Percentiles rank a stretch among this genome's conserved stretches.
Evolutionary conservation across 2,888 invertebrate genomes (phyloP).

Genomic region (Morpho helenor): DNA sequence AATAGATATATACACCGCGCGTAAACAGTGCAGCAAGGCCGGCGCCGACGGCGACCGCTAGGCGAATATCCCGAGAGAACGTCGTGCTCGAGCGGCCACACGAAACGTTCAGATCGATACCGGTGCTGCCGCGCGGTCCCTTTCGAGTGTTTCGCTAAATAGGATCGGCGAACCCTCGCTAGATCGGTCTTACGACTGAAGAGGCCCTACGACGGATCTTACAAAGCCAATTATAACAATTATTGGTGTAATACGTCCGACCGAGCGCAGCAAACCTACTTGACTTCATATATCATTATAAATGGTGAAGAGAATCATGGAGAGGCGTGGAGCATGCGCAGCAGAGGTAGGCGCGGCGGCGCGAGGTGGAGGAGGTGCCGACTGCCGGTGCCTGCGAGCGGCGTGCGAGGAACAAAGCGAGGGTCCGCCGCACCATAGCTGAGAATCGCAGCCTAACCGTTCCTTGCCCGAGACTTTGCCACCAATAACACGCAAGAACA

Average conservation of each 20-base stretch:
- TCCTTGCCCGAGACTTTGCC: slow-evolving; percentile 46
- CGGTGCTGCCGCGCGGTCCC: slow-evolving; percentile 59
- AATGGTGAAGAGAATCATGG: slow-evolving; percentile 58
- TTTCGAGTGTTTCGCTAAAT: slow-evolving; percentile 52
- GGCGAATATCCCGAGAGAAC: slow-evolving; percentile 71
- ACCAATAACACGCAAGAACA: slow-evolving; percentile 56
- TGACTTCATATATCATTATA: slow-evolving; percentile 56
- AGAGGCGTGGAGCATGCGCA: slow-evolving; percentile 65
- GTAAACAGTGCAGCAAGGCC: slow-evolving; percentile 72
- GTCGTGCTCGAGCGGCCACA: slow-evolving; percentile 64
- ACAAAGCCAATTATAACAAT: slow-evolving; percentile 35
- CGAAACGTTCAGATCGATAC: slow-evolving; percentile 71
- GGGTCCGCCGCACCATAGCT: slow-evolving; percentile 50
- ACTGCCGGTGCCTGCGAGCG: slow-evolving; percentile 37
- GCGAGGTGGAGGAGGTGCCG: slow-evolving; percentile 45
- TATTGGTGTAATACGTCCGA: slow-evolving; percentile 42
- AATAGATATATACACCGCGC: slow-evolving; percentile 53
- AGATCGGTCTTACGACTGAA: slow-evolving; percentile 33
- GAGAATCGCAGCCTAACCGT: slow-evolving; percentile 42
- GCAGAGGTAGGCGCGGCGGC: slow-evolving; percentile 61
- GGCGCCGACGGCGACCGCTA: slow-evolving; percentile 74
- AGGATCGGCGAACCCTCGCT: slow-evolving; percentile 37
- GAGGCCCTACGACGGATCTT: slow-evolving; percentile 33
- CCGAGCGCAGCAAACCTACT: slow-evolving; percentile 45
- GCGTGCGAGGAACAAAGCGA: slow-evolving; percentile 51